Percentiles rank a stretch among this genome's conserved stretches.
Conservation (phyloP, 2,888 invertebrate species). For the Myathropa florea region DNA sequence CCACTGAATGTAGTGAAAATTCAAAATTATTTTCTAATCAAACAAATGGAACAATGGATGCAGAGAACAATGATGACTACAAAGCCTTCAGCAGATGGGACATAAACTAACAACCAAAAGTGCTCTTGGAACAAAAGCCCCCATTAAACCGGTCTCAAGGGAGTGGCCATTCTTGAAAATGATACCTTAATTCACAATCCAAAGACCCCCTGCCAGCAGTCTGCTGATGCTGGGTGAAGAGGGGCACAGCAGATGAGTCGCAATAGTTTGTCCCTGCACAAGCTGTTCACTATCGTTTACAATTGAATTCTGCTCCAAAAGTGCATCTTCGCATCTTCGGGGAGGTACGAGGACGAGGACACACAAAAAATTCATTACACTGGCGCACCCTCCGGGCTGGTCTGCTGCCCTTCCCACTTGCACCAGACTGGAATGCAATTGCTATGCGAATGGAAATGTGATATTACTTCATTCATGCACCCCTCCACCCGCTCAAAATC, state of each 20-base stretch:
- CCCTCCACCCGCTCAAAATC: background rate
- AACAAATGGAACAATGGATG: background rate
- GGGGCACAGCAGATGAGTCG: background rate
- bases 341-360: background rate
- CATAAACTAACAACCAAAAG: background rate
- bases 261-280: background rate
- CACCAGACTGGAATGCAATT: background rate
- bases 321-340: background rate
- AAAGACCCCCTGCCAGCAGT: background rate
- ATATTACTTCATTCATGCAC: background rate
- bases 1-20: background rate
- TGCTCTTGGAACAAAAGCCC: background rate
- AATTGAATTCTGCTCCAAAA: background rate
- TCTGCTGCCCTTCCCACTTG: background rate
- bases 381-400: background rate
- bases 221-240: background rate
- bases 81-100: background rate
- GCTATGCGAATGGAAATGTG: background rate
- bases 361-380: background rate
- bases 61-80: background rate
- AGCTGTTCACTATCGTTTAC: background rate
- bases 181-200: background rate
- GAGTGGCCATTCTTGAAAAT: background rate
- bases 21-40: background rate
- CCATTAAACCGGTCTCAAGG: background rate